phyloP scores from a whole-genome alignment of 2,113 vertebrate genomes.

The Ptychochromis oligacanthus region DNA sequence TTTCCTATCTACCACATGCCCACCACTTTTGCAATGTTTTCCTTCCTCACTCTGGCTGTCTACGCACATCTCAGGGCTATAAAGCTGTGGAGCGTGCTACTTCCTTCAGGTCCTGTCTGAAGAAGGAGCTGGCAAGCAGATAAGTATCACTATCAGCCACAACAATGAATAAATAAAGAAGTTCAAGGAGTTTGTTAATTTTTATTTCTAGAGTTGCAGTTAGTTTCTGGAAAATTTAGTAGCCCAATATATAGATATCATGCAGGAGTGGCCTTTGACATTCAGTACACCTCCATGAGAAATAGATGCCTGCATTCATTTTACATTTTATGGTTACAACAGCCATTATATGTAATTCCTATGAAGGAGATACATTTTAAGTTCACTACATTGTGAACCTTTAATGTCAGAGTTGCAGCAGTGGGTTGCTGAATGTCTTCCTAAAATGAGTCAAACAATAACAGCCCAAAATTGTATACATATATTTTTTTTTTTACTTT shows the following conservation, averaged over 20 bases:
- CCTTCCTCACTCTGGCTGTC: neutral
- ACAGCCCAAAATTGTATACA: too few relatives aligned
- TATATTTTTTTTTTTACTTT: too few relatives aligned
- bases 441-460: too few relatives aligned
- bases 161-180: neutral
- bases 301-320: too few relatives aligned
- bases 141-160: conserved; percentile 81
- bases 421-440: neutral
- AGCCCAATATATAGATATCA: too few relatives aligned
- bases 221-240: neutral
- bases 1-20: neutral
- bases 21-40: neutral
- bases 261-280: neutral
- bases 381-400: neutral
- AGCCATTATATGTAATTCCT: too few relatives aligned
- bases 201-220: neutral
- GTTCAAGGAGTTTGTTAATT: neutral
- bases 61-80: conserved; percentile 84
- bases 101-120: conserved; percentile 95
- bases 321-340: too few relatives aligned
- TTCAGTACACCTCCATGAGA: neutral
- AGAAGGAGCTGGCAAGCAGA: conserved; percentile 97
- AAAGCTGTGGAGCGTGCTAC: conserved; percentile 90
- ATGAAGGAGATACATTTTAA: too few relatives aligned
- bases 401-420: neutral